A percentile compares a stretch with the other conserved stretches of the same genome.
These are phyloP conservation scores for Agapornis canus DNA, from an alignment of 2,797 vertebrate species.

Conservation along the genomic window DNA sequence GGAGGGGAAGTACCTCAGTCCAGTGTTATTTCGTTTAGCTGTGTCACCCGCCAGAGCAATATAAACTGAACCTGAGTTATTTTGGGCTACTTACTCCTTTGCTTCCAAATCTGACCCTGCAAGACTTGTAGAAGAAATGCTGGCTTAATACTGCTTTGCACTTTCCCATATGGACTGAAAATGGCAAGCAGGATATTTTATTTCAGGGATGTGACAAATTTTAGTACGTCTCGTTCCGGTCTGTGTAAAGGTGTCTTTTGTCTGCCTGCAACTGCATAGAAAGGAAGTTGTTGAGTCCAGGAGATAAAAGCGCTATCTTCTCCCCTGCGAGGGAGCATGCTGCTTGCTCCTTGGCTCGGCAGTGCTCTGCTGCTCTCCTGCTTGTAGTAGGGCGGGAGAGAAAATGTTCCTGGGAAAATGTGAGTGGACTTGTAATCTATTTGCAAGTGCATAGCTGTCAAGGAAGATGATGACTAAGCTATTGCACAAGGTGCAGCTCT, in stretches of 20 bases:
- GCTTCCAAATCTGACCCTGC: neutral
- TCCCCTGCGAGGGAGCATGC: neutral
- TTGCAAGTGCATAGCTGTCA: slow-evolving; percentile 3
- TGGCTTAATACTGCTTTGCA: neutral
- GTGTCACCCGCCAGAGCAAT: neutral
- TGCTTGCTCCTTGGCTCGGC: neutral
- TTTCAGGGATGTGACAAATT: neutral
- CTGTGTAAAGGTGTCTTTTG: slow-evolving; percentile 15
- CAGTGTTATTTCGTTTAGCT: neutral
- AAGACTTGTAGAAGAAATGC: neutral
- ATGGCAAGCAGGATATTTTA: neutral
- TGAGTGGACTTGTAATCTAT: neutral
- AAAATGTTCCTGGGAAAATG: neutral
- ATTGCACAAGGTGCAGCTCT: slow-evolving; percentile 15
- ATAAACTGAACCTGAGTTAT: neutral
- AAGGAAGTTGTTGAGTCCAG: slow-evolving; percentile 53
- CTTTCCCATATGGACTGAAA: neutral
- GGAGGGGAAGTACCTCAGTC: neutral
- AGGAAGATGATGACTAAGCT: slow-evolving; percentile 63
- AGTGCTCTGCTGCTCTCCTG: neutral
- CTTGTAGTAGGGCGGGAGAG: neutral
- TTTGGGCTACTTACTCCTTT: neutral
- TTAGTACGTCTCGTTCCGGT: neutral
- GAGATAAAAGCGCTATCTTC: neutral
- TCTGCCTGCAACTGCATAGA: neutral